A percentile compares a stretch with the other conserved stretches of the same genome.
These are phyloP conservation scores for Todiramphus saurophagus DNA, from an alignment of 2,113 vertebrate genomes.

Conservation along the genomic window DNA sequence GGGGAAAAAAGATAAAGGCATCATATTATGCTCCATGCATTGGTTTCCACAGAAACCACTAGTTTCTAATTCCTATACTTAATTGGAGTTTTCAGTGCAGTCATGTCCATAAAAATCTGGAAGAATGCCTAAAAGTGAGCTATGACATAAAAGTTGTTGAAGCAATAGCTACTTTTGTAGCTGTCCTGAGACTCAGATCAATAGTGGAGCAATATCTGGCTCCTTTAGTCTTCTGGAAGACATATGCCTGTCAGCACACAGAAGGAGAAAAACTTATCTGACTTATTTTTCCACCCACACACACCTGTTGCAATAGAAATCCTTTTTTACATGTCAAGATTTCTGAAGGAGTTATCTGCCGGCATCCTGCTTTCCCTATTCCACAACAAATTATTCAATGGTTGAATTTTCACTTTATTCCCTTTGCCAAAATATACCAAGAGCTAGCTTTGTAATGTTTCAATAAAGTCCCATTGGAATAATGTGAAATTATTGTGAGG, in stretches of 20 bases:
- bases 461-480: background rate
- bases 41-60: background rate
- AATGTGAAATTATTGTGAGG: background rate
- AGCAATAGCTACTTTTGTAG: background rate
- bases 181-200: background rate
- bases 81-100: background rate
- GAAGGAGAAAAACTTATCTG: background rate
- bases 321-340: background rate
- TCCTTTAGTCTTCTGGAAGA: background rate
- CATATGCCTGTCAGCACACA: background rate
- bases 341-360: background rate
- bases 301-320: conserved; percentile 11
- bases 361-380: background rate
- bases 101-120: background rate
- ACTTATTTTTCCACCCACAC: background rate
- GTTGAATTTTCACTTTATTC: background rate
- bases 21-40: background rate
- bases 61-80: background rate
- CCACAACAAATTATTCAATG: conserved; percentile 10
- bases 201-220: background rate
- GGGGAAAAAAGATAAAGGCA: background rate
- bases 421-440: conserved; percentile 26
- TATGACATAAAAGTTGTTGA: background rate
- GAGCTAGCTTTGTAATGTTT: conserved; percentile 4
- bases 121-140: background rate